Conservation (phyloP, 2,888 invertebrate genomes). For the Shargacucullia verbasci region DNA sequence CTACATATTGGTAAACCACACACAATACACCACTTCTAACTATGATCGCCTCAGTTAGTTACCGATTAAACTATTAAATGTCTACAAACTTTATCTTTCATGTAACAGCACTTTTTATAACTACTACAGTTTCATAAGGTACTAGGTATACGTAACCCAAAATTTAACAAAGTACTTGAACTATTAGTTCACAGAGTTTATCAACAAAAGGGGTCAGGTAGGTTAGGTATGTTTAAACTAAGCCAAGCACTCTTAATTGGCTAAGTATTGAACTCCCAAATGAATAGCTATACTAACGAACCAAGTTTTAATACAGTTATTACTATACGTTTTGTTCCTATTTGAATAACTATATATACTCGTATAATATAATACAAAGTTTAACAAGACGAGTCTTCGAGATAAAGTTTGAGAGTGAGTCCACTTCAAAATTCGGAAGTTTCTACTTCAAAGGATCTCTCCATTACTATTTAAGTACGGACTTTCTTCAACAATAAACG, state of each 20-base stretch:
- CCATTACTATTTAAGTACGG: constrained; percentile 58
- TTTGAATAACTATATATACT: constrained; percentile 13
- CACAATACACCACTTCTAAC: too few relatives aligned
- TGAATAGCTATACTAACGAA: constrained; percentile 18
- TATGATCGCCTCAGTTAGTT: too few relatives aligned
- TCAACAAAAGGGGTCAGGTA: constrained; percentile 8
- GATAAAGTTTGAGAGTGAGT: constrained; percentile 53
- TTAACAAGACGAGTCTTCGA: constrained; percentile 34
- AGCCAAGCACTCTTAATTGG: constrained; percentile 13
- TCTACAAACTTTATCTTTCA: too few relatives aligned
- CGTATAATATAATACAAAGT: constrained; percentile 11
- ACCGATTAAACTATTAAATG: too few relatives aligned
- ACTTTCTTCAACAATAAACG: constrained; percentile 46
- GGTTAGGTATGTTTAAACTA: constrained; percentile 10
- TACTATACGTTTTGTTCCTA: constrained; percentile 7
- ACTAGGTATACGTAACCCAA: not conserved
- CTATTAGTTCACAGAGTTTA: constrained; percentile 10
- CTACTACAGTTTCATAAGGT: constrained; percentile 6
- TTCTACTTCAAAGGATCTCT: constrained; percentile 57
- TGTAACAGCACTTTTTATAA: too few relatives aligned
- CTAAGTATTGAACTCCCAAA: constrained; percentile 20
- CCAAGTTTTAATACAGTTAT: constrained; percentile 27
- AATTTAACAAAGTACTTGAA: constrained; percentile 6
- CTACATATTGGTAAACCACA: too few relatives aligned
- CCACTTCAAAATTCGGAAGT: constrained; percentile 63